These are phyloP conservation scores for Neopipo cinnamomea DNA, from an alignment of 2,113 vertebrate species.

Conservation along the genomic window DNA sequence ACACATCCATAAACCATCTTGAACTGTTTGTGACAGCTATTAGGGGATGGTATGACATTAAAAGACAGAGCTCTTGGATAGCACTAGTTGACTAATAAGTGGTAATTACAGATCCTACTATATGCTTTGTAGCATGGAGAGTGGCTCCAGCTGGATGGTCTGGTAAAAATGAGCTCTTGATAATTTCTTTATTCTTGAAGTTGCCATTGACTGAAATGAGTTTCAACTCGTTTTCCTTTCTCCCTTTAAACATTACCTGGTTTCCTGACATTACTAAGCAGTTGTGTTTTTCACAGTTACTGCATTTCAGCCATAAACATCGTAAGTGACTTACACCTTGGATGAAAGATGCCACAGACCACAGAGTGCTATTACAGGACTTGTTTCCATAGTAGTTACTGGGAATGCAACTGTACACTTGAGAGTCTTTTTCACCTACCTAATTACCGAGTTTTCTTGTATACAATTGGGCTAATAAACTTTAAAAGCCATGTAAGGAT, in stretches of 20 bases:
- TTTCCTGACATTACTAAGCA: not conserved
- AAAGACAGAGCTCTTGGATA: not conserved
- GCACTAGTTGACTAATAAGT: not conserved
- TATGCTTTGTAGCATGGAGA: not conserved
- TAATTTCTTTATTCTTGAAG: not conserved
- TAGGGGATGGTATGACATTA: not conserved
- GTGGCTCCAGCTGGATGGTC: not conserved
- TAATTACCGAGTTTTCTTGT: not conserved
- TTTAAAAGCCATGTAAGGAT: not conserved
- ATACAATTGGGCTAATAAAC: slow-evolving; percentile 3
- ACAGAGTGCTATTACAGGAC: not conserved
- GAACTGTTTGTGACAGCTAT: not conserved
- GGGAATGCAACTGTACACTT: not conserved
- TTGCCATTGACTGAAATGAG: not conserved
- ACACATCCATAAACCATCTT: not conserved
- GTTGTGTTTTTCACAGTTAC: not conserved
- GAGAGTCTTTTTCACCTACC: not conserved
- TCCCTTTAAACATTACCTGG: not conserved
- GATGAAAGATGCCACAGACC: slow-evolving; percentile 1
- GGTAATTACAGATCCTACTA: not conserved
- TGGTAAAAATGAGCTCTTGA: not conserved
- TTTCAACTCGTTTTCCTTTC: not conserved
- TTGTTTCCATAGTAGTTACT: not conserved
- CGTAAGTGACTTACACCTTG: not conserved
- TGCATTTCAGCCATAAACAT: not conserved